Evolutionary conservation across 2,797 vertebrate genomes (phyloP), one percentile per base, ranked within the genome.

Genomic region (Paratrypauchen microcephalus): DNA sequence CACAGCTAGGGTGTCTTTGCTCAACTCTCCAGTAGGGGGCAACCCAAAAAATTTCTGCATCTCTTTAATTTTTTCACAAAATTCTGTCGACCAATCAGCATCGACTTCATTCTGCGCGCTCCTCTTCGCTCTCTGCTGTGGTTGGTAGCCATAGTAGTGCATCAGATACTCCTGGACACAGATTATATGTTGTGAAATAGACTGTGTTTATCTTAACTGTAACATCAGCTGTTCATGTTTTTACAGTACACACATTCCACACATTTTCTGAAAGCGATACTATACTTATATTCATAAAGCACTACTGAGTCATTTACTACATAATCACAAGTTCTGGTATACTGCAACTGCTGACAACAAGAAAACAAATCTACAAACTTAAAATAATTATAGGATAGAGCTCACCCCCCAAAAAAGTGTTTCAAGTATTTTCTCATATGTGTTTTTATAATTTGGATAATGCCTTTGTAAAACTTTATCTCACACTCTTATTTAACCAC

Each of bases 31-130:
- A 13, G 65, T 90, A 6, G 74, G 82, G 16, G 60, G 73, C 28
- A 92, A 72, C 56, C 91, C 89, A 61, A 90, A 91, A 79, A 83
- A 83, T 5, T 2, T 74, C 26, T 93, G 90, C 91, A 92, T 92
- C 66, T 76, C 30, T 58, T 59, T 56, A 1, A 91, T 21, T 18
- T 86, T 74, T 18, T 69, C 69, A n/a, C 72, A 80, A 39, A 87
- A 72, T n/a, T n/a, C 18, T 0, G 54, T 68, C 0, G 0, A 61
- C 62, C 32, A 54, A 6, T 77, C 66, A 5, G 7, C 60, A 0
- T 62, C 66, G 2, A 6, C 24, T 3, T 18, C 36, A 1, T 26
- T 23, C 13, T 55, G 73, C 2, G 59, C 28, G 5, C 48, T 57
- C 74, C 85, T 78, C 57, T 36, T 89, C 47, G 24, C 57, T 68